Evolutionary conservation across 2,113 vertebrate genomes (phyloP).

Genomic region (Hippocampus comes): DNA sequence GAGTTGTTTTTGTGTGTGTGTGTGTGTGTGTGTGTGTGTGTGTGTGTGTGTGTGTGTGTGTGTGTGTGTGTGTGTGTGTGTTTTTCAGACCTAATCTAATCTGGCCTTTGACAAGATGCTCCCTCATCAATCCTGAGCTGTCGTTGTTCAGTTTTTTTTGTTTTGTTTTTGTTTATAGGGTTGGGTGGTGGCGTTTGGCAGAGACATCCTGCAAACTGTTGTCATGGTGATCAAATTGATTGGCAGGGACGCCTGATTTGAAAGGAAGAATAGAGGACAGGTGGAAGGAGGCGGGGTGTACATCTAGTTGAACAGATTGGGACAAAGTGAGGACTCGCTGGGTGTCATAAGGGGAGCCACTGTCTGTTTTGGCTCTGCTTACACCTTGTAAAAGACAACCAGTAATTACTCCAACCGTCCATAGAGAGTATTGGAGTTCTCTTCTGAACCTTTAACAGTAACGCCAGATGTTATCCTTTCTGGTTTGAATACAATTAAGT

Average conservation of each 20-base stretch:
- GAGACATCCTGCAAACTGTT: conserved; percentile 46
- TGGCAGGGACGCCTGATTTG: conserved; percentile 67
- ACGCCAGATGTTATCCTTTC: conserved; percentile 37
- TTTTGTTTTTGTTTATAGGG: conserved; percentile 64
- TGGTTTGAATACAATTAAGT: conserved; percentile 4
- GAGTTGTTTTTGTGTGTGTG: conserved; percentile 37
- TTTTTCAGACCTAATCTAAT: conserved; percentile 62
- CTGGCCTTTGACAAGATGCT: conserved; percentile 66
- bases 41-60: conserved; percentile 27
- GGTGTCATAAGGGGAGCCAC: conserved; percentile 42
- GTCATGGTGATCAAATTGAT: conserved; percentile 68
- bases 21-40: conserved; percentile 20
- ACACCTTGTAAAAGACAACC: conserved; percentile 52
- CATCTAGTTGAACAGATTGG: conserved; percentile 64
- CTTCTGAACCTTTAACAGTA: conserved; percentile 19
- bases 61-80: conserved; percentile 31
- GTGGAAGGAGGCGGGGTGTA: conserved; percentile 62
- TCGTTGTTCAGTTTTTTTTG: conserved; percentile 53
- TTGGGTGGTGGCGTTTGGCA: conserved; percentile 33
- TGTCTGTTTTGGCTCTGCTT: conserved; percentile 43
- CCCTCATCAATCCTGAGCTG: conserved; percentile 68
- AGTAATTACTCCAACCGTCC: conserved; percentile 51
- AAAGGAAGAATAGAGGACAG: conserved; percentile 60
- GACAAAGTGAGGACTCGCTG: conserved; percentile 54
- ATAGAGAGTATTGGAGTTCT: conserved; percentile 21